Base-by-base conservation (phyloP, 2,797 vertebrate species). In the Acropternis orthonyx region DNA sequence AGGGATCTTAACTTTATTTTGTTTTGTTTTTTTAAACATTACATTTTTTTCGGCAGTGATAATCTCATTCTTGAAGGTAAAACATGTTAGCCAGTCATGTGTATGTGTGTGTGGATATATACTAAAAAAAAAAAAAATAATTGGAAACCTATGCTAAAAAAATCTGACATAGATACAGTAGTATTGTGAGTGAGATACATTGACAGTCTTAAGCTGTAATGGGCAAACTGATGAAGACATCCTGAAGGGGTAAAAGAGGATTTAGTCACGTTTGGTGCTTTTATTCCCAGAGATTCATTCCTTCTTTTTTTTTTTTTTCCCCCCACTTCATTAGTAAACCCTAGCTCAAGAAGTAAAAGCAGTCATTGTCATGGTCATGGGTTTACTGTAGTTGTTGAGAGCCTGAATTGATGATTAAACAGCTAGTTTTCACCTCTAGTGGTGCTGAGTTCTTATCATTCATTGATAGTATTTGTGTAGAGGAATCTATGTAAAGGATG, bases 91-190 rank as follows among this genome's bases (percentile, higher is more conserved):
- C 37, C 20, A 14, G 12, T 54, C 0, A 0, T 74, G 21, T 62
- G 23, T 61, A 2, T 74, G 8, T 26, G 4, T 68, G 17, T 44
- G 3, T 66, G 9, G 12, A 0, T 17, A 2, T 65, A 0, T 44
- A 20, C 65, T 19, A 34, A 26, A 61, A 58, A 51, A 26, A 61
- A 58, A 51, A 55, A 30, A 56, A 51, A 0, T 17, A 44, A 3
- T 22, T 72, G 18, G n/a, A 17, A 82, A 30, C 30, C 10, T 39
- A 32, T 21, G 34, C 22, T 56, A n/a, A 65, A 37, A 66, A 51
- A 43, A 18, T 46, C 12, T 0, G 2, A 49, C 36, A 34, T 44
- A 10, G 4, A 9, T 46, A 37, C n/a, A 41, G 1, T n/a, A 63
- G 14, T 58, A 43, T 83, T 78, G 26, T 51, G 30, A 73, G 26